These are phyloP conservation scores for Endotricha flammealis DNA, from an alignment of 2,888 invertebrate species.

Conservation along the genomic window DNA sequence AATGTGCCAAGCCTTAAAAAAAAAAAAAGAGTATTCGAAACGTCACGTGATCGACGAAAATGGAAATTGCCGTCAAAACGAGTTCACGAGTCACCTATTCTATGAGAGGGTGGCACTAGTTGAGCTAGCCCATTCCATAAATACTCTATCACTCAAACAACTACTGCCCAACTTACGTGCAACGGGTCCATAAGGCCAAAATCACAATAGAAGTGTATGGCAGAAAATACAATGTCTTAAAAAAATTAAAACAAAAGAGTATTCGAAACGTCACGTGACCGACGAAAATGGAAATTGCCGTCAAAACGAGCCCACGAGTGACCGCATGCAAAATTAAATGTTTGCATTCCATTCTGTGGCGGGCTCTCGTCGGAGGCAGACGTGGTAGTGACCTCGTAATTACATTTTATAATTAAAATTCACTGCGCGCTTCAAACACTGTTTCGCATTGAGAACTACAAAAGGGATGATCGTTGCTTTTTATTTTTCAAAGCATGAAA, in stretches of 20 bases:
- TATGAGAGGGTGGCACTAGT: too few relatives aligned
- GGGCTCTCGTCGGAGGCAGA: conserved; percentile 30
- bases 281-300: conserved; percentile 27
- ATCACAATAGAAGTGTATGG: too few relatives aligned
- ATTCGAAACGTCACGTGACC: conserved; percentile 11
- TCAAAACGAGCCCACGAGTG: conserved; percentile 36
- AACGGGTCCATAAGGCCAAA: too few relatives aligned
- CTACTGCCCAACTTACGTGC: too few relatives aligned
- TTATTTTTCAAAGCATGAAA: too few relatives aligned
- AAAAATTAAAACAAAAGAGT: too few relatives aligned
- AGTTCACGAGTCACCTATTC: conserved; percentile 42
- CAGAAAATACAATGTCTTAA: too few relatives aligned
- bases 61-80: conserved; percentile 31
- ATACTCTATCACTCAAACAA: too few relatives aligned
- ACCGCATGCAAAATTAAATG: conserved; percentile 51
- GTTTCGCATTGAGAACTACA: conserved; percentile 29
- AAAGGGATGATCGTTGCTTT: too few relatives aligned
- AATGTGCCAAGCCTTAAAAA: too few relatives aligned
- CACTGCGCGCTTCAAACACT: conserved; percentile 28
- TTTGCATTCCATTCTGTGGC: conserved; percentile 41
- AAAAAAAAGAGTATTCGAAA: too few relatives aligned
- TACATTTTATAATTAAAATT: conserved; percentile 53
- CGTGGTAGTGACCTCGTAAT: conserved; percentile 39
- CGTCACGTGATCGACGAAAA: conserved; percentile 18
- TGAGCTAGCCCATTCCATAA: too few relatives aligned